Base-by-base conservation (phyloP, 2,797 vertebrate genomes). In the Neosilurus mollespiculum region DNA sequence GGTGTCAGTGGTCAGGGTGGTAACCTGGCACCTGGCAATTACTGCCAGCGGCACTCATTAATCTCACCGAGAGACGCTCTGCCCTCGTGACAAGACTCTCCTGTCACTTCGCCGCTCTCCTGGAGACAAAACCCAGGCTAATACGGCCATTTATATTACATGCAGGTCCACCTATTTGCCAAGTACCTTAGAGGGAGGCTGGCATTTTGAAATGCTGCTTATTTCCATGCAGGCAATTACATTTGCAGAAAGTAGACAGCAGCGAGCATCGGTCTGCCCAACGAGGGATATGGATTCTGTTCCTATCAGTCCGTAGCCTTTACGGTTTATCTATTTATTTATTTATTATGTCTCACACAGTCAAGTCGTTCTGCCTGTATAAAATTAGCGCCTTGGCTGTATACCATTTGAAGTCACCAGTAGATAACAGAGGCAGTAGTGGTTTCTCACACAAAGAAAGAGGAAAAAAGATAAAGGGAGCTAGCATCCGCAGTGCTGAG, bases 1-100 rank as follows among this genome's bases (percentile, higher is more conserved):
- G 84, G 82, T 87, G 89, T 87, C 89, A 88, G 87, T 85, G 83
- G 84, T 78, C 70, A 77, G 85, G 87, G 84, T 89, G 87, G 87
- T 88, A 88, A 87, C 87, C 89, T 83, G 87, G 86, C 88, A 87
- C 87, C 86, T 86, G 80, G 82, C 86, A 89, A 86, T 88, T 90
- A 90, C 87, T 84, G 86, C 81, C 87, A 81, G 70, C 58, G 54
- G 58, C 77, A 78, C 86, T 90, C 84, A 86, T 90, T 90, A 90
- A 88, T 89, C 86, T 86, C 66, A 76, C 37, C 43, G 56, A 81
- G 83, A 87, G 78, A 82, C 69, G 53, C 69, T 66, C 71, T 73
- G 81, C 78, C 85, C 43, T 76, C 81, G n/a, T 80, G 85, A 83
- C 79, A 78, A 78, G 82, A 66, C 78, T 58, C 83, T 84, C 75